Base-by-base conservation (phyloP, 2,797 vertebrate genomes). In the Tenualosa ilisha region DNA sequence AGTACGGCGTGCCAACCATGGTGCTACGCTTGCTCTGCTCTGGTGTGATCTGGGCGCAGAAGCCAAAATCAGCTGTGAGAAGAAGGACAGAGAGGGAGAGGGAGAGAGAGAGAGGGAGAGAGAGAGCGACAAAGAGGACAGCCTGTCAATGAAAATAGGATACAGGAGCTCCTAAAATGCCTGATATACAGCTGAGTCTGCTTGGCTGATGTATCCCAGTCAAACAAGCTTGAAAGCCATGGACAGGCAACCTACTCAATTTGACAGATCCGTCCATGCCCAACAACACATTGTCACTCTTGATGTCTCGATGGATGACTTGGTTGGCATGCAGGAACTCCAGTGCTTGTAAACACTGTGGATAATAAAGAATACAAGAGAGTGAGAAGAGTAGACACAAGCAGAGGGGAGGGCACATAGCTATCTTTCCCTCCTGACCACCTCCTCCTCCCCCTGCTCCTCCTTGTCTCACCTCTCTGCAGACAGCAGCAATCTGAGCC, bases 241-340 rank as follows among this genome's bases (percentile, higher is more conserved):
- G 63, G 17, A 81, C n/a, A 5, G 46, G 20, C 12, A 6, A 89
- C 98, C 97, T 91, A 99, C 98, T 99, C 79, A 99, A 96, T 94
- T 99, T 99, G 90, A 99, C 98, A 0, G 97, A 98, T 91, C 98
- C 98, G 87, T 99, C 98, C 98, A 99, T 99, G 88, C 98, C 98
- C 91, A 99, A 94, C 82, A 99, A 95, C 11, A 99, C 98, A 0
- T 99, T 99, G 93, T 99, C 98, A 90, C 98, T 99, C 95, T 99
- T 99, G 91, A 99, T 99, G 94, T 99, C 98, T 94, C 98, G 95
- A 94, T 99, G 98, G 92, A 99, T 99, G 91, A 99, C 98, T 90
- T 99, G 98, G 94, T 99, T 99, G 87, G 96, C 96, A 51, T 99
- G 98, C 22, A 99, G 95, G 90, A 99, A 99, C 92, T 99, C 97